Conservation (phyloP, 1,140 invertebrate genomes). For the Drosophila bocki region DNA sequence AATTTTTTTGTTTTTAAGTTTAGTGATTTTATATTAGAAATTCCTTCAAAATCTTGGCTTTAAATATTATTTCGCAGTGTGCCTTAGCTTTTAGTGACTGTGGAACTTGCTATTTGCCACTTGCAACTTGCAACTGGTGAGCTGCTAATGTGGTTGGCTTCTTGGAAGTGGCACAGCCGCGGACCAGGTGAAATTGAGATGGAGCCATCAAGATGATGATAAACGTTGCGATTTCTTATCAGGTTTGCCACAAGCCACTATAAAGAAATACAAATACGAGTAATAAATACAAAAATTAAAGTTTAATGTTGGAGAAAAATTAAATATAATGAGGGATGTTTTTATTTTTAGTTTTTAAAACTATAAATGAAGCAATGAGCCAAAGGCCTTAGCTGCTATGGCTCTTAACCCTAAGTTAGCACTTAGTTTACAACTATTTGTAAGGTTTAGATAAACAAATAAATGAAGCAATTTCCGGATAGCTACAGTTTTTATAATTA, state of each 20-base stretch:
- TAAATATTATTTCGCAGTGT: not conserved
- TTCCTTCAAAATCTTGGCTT: no score
- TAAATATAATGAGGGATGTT: not conserved
- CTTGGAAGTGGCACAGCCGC: slow-evolving; percentile 32
- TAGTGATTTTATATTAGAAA: not conserved
- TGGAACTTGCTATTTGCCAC: slow-evolving; percentile 6
- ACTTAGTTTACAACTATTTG: no score
- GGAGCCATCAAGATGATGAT: slow-evolving; percentile 10
- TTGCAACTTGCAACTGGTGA: slow-evolving; percentile 27
- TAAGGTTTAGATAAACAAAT: no score
- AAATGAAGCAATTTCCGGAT: no score
- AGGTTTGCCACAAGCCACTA: slow-evolving; percentile 9
- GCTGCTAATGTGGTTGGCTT: slow-evolving; percentile 17
- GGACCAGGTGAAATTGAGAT: slow-evolving; percentile 25
- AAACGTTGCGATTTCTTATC: slow-evolving; percentile 34
- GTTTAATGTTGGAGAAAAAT: not conserved
- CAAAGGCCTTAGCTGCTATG: no score
- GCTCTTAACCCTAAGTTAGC: no score
- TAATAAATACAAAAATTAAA: no score
- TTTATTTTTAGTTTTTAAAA: no score
- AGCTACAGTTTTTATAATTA: no score
- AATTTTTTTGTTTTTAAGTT: fast-evolving
- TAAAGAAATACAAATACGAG: not conserved
- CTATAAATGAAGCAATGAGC: no score
- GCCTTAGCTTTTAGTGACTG: not conserved